A percentile compares a stretch with the other conserved stretches of the same genome.
phyloP scores from a whole-genome alignment of 2,797 vertebrate species.

The Neosilurus mollespiculum region DNA sequence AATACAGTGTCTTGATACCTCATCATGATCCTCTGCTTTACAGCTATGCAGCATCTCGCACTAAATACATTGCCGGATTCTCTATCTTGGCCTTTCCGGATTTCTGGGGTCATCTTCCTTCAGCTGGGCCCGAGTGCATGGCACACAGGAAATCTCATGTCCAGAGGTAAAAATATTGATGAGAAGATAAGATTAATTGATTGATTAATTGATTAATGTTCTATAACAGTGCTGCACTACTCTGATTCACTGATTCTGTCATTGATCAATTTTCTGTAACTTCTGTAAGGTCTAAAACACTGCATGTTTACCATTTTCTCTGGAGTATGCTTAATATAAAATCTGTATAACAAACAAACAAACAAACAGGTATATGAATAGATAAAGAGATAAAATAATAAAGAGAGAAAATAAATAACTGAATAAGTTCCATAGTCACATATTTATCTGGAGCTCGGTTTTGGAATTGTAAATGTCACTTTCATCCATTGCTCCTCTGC shows the following conservation, averaged over 20 bases:
- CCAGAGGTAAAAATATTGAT: constrained; percentile 73
- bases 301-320: too few relatives aligned
- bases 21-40: constrained; percentile 74
- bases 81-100: constrained; percentile 84
- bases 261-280: too few relatives aligned
- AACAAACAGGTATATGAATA: neutral
- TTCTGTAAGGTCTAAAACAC: too few relatives aligned
- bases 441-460: neutral
- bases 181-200: neutral
- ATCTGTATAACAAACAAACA: too few relatives aligned
- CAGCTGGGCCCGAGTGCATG: constrained; percentile 68
- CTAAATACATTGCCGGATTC: constrained; percentile 80
- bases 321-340: too few relatives aligned
- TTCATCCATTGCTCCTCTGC: neutral
- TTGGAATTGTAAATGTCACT: neutral
- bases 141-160: constrained; percentile 69
- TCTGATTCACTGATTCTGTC: too few relatives aligned
- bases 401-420: constrained; percentile 18
- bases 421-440: neutral
- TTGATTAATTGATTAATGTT: neutral
- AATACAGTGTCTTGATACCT: constrained; percentile 58
- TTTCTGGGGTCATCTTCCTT: constrained; percentile 86
- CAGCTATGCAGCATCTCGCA: constrained; percentile 65
- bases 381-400: neutral
- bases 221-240: neutral